phyloP scores from a whole-genome alignment of 2,888 invertebrate genomes.

The Geotrupes spiniger region DNA sequence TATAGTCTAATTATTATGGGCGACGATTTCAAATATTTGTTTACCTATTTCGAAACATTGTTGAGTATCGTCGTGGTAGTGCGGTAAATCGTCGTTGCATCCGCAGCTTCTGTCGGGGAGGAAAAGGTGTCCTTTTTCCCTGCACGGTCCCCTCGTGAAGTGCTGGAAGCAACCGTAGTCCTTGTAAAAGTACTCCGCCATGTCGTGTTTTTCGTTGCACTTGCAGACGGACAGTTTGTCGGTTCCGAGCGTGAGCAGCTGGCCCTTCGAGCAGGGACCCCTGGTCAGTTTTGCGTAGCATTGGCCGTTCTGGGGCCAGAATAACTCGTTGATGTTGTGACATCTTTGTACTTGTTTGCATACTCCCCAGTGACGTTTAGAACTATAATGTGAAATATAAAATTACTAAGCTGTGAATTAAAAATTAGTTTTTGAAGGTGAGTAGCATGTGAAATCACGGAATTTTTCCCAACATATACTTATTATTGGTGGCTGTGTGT shows the following conservation, averaged over 20 bases:
- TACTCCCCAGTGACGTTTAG: slow-evolving; percentile 51
- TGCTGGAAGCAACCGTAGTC: slow-evolving; percentile 75
- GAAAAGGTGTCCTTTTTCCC: slow-evolving; percentile 71
- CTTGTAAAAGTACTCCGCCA: slow-evolving; percentile 51
- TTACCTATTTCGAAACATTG: slow-evolving; percentile 76
- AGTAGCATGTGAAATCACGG: too few relatives aligned
- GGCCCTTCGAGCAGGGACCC: slow-evolving; percentile 76
- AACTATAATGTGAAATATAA: too few relatives aligned
- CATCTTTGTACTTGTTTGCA: slow-evolving; percentile 68
- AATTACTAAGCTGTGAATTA: too few relatives aligned
- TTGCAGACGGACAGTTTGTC: slow-evolving; percentile 66
- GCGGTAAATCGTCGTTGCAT: slow-evolving; percentile 68
- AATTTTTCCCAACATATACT: too few relatives aligned
- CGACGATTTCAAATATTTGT: too few relatives aligned
- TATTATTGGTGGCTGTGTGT: too few relatives aligned
- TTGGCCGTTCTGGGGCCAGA: slow-evolving; percentile 73
- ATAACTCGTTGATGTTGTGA: slow-evolving; percentile 62
- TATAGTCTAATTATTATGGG: too few relatives aligned
- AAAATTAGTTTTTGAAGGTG: too few relatives aligned
- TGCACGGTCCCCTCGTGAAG: slow-evolving; percentile 77
- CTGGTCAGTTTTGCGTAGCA: slow-evolving; percentile 70
- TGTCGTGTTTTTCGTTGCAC: slow-evolving; percentile 40
- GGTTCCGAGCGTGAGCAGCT: slow-evolving; percentile 60
- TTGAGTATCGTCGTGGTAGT: slow-evolving; percentile 66
- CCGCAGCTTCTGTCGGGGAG: slow-evolving; percentile 72